Percentiles rank a stretch among this genome's conserved stretches.
Conservation (phyloP, 2,888 invertebrate species). For the Aphrophora alni region DNA sequence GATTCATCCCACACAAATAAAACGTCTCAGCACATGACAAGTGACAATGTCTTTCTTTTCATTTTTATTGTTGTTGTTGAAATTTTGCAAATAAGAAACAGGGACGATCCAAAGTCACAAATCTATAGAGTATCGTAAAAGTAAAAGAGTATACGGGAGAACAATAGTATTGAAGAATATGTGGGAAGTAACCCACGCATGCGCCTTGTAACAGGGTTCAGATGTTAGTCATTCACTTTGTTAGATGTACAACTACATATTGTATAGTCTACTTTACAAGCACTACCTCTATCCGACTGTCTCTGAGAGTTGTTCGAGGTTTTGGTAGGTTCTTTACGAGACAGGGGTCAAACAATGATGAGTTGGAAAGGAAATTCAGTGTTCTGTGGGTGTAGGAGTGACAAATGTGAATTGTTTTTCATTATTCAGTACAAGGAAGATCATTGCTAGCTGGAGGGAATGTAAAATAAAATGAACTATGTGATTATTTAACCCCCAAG, state of each 20-base stretch:
- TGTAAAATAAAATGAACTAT: too few relatives aligned
- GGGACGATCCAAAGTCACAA: too few relatives aligned
- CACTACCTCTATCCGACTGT: background rate
- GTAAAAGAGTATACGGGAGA: too few relatives aligned
- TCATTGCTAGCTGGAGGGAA: too few relatives aligned
- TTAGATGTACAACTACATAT: background rate
- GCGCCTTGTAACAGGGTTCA: background rate
- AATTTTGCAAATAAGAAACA: background rate
- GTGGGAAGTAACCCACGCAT: background rate
- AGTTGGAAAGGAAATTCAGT: background rate
- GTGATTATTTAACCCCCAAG: too few relatives aligned
- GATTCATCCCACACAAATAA: background rate
- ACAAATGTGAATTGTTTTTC: background rate
- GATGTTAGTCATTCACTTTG: background rate
- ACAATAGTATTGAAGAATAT: too few relatives aligned
- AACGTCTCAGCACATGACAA: background rate
- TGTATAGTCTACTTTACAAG: background rate
- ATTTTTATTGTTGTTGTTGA: background rate
- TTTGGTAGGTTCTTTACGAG: background rate
- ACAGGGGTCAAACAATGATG: too few relatives aligned
- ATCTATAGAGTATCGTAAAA: too few relatives aligned
- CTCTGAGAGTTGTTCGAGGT: background rate
- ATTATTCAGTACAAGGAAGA: too few relatives aligned
- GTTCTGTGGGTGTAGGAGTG: background rate
- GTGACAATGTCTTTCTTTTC: background rate